Percentiles rank a stretch among this genome's conserved stretches.
These are phyloP conservation scores for Blastomussa wellsi DNA, from an alignment of 92 coral and sea anemone genomes.

Conservation along the genomic window DNA sequence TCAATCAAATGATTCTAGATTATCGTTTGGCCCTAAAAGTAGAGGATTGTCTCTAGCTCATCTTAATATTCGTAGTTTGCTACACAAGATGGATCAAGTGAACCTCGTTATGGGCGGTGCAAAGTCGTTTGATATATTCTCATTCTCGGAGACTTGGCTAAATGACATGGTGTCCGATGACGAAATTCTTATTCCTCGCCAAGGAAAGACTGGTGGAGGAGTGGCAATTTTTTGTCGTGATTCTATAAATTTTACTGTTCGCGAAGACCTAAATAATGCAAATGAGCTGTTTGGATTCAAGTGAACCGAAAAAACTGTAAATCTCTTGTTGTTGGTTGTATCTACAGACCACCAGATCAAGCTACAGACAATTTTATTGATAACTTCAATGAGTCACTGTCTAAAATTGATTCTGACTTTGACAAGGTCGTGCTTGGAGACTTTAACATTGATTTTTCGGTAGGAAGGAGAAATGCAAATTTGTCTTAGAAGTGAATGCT, in stretches of 20 bases:
- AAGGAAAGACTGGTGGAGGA: conserved; percentile 27
- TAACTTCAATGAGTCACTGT: too few species aligned
- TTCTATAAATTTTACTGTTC: too few species aligned
- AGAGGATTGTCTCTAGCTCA: conserved; percentile 11
- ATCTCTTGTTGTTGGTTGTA: too few species aligned
- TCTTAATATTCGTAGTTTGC: conserved; percentile 16
- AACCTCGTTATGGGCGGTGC: conserved; percentile 21
- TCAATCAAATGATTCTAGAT: background rate
- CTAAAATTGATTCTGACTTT: too few species aligned
- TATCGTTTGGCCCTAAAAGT: background rate
- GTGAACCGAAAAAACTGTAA: too few species aligned
- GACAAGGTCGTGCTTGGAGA: too few species aligned
- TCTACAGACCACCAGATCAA: too few species aligned
- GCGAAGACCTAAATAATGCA: too few species aligned
- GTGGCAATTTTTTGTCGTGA: conserved; percentile 35
- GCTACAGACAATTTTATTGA: too few species aligned
- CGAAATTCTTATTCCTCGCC: conserved; percentile 9
- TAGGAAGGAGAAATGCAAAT: conserved; percentile 34
- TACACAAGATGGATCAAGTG: conserved; percentile 26
- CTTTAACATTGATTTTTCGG: too few species aligned
- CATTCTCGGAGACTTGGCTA: conserved; percentile 27
- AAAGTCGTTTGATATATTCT: conserved; percentile 1
- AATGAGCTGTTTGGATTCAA: too few species aligned
- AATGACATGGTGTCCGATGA: background rate
- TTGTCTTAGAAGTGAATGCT: background rate